Evolutionary conservation across 1,140 invertebrate genomes (phyloP), one percentile per base, ranked within the genome.

Genomic region (Drosophila sp.): DNA sequence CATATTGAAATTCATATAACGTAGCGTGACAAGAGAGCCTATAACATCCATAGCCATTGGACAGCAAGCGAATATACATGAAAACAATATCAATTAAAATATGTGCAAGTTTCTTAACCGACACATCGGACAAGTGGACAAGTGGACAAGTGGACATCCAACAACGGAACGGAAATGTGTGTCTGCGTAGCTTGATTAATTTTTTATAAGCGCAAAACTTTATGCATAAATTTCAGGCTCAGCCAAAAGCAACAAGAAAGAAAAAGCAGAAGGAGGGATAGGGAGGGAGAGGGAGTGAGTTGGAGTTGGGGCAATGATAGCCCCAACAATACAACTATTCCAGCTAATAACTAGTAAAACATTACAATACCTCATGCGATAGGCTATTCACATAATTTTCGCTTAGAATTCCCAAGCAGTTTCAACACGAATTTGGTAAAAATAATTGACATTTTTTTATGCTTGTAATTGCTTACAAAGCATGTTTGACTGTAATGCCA

Each of bases 21-120:
- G 81, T 80, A 56, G 43, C 11, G 50, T 48, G 50, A 27, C 48
- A 69, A 21, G 56, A 45, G 38, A 46, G 48, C 46, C 71, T 32
- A 69, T 46, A 71, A 38, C 29, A 16, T 29, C 51, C 43, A 34
- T 11, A 34, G 38, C 16, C 62, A 56, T 40, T 46, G 53, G 21
- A 16, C 51, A 34, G 34, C 58, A 48, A 58, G n/a, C 57, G 41
- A 6, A 16, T n/a, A 45, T 36, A 77, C 72, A 76, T 21, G 72
- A 76, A 84, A 80, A 86, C 77, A 80, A 84, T 84, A 84, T 77
- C 81, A 84, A 84, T 84, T 84, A 84, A 84, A 86, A 86, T 74
- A 84, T 84, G 64, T 74, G 70, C 78, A 77, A 69, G 70, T 72
- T 72, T 72, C 54, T 72, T 72, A 67, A 63, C 46, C 53, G 54